Evolutionary conservation across 2,888 invertebrate species (phyloP).

Genomic region (Abscondita cerata): DNA sequence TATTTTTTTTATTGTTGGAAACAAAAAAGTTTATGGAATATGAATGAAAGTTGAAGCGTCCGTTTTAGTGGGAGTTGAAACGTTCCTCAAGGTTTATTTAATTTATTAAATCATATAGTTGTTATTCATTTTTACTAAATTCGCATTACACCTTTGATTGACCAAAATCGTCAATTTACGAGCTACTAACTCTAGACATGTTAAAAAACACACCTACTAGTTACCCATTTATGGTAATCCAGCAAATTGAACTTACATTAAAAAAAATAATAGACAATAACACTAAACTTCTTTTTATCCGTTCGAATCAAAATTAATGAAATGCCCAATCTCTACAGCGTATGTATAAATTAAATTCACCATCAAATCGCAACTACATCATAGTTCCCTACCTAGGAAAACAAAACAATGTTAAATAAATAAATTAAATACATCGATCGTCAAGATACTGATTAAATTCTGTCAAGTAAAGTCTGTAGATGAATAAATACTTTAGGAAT

Average conservation of each 20-base stretch:
- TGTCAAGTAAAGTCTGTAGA: conserved; percentile 12
- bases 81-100: conserved; percentile 26
- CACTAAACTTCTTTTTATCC: too few species aligned
- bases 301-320: too few species aligned
- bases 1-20: not conserved
- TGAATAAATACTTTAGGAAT: conserved; percentile 15
- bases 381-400: too few species aligned
- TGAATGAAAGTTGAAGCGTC: not conserved
- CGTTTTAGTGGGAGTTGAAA: conserved; percentile 19
- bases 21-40: not conserved
- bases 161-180: conserved; percentile 3
- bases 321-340: too few species aligned
- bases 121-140: conserved; percentile 5
- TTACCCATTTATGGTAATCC: too few species aligned
- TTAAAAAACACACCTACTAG: too few species aligned
- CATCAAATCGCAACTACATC: too few species aligned
- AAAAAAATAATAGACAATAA: too few species aligned
- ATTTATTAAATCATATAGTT: conserved; percentile 17
- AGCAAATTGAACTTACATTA: too few species aligned
- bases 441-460: not conserved
- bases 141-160: not conserved
- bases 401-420: too few species aligned
- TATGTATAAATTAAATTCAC: too few species aligned
- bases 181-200: too few species aligned
- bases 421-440: not conserved